These are phyloP conservation scores for Syritta pipiens DNA, from an alignment of 2,888 invertebrate species.

Conservation along the genomic window DNA sequence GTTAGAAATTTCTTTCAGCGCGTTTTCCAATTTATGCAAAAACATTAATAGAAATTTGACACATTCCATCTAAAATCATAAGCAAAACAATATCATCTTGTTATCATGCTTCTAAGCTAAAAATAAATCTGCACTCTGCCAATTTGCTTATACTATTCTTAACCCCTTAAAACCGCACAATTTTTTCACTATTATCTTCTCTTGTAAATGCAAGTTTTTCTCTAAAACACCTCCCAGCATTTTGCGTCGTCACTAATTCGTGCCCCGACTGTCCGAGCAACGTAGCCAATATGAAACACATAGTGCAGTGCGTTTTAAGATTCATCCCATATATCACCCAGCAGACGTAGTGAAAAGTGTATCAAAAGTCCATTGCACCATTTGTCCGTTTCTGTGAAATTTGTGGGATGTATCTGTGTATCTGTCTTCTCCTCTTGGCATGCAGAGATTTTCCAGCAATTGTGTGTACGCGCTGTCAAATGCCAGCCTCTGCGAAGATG, in stretches of 20 bases:
- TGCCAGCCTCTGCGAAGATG: constrained; percentile 24
- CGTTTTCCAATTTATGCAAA: too few species aligned
- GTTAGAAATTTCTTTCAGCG: too few species aligned
- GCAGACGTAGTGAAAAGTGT: constrained; percentile 32
- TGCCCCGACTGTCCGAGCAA: neutral
- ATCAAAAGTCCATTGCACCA: constrained; percentile 44
- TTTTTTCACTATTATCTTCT: too few species aligned
- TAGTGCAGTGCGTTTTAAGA: constrained; percentile 5
- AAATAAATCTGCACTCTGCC: too few species aligned
- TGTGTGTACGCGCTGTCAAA: constrained; percentile 38
- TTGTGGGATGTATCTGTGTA: constrained; percentile 23
- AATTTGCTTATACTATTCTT: too few species aligned
- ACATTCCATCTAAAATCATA: too few species aligned
- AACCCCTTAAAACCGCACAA: too few species aligned
- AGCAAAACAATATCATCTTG: too few species aligned
- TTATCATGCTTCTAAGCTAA: too few species aligned
- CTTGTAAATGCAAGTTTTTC: too few species aligned
- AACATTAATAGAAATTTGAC: too few species aligned
- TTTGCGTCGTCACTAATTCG: neutral
- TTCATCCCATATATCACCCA: constrained; percentile 33
- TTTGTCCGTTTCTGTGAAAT: constrained; percentile 54
- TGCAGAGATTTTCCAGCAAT: constrained; percentile 9
- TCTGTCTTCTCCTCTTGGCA: neutral
- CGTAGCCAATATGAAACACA: neutral
- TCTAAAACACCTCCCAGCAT: neutral